Conservation (phyloP, 2,797 vertebrate species). For the Danio kyathit region DNA sequence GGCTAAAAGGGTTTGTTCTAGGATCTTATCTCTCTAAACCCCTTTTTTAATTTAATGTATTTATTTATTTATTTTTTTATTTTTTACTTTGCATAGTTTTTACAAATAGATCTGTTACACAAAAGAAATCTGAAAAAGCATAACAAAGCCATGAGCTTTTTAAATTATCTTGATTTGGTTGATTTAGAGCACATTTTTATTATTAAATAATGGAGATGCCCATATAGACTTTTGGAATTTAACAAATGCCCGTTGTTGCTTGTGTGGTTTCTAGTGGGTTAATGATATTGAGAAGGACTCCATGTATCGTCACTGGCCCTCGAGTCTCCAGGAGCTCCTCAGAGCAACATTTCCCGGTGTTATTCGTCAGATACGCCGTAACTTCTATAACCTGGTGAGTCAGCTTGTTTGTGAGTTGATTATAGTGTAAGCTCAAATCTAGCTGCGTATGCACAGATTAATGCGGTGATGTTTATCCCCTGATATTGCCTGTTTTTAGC, state of each 20-base stretch:
- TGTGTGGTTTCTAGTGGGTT: slow-evolving; percentile 85
- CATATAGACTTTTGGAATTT: not conserved
- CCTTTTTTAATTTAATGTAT: too few species aligned
- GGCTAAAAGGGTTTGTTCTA: too few species aligned
- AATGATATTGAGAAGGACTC: slow-evolving; percentile 94
- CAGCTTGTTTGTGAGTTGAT: slow-evolving; percentile 9
- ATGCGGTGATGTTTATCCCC: not conserved
- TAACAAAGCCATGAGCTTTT: too few species aligned
- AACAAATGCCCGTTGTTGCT: not conserved
- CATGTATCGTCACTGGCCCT: slow-evolving; percentile 87
- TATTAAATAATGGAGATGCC: not conserved
- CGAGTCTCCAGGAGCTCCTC: slow-evolving; percentile 89
- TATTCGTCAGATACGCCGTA: slow-evolving; percentile 89
- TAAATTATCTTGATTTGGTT: too few species aligned
- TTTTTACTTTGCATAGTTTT: too few species aligned
- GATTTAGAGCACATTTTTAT: too few species aligned
- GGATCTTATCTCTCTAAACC: too few species aligned
- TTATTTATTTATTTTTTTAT: too few species aligned
- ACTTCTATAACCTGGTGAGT: slow-evolving; percentile 95
- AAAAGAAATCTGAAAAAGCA: too few species aligned
- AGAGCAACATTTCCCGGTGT: slow-evolving; percentile 87
- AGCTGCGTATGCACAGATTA: not conserved
- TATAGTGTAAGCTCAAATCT: not conserved
- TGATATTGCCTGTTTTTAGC: not conserved
- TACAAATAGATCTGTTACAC: too few species aligned